Percentiles rank a stretch among this genome's conserved stretches.
Evolutionary conservation across 1,140 invertebrate species (phyloP).

Genomic region (Trachymyrmex cornetzi): DNA sequence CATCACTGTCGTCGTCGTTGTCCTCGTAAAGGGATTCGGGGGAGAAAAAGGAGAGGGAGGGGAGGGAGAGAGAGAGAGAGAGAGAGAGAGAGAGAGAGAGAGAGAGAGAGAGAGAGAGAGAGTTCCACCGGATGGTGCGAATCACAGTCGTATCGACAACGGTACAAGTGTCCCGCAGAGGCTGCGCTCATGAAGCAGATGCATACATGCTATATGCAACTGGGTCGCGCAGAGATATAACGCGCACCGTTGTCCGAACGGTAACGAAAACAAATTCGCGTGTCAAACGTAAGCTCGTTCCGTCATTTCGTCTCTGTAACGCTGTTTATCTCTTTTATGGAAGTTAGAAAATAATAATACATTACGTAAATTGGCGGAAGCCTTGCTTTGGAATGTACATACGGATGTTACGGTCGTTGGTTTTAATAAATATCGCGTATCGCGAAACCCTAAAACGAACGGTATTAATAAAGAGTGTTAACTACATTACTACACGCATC

Average conservation of each 20-base stretch:
- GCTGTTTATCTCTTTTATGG: neutral
- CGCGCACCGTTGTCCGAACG: conserved; percentile 11
- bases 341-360: conserved; percentile 32
- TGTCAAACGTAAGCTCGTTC: conserved; percentile 33
- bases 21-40: neutral
- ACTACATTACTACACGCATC: neutral
- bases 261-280: conserved; percentile 53
- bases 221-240: conserved; percentile 66
- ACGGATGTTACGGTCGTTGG: conserved; percentile 21
- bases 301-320: conserved; percentile 2
- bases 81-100: too few species aligned
- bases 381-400: neutral
- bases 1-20: neutral
- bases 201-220: conserved; percentile 64
- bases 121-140: conserved; percentile 49
- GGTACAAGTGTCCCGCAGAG: conserved; percentile 51
- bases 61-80: too few species aligned
- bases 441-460: neutral
- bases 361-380: conserved; percentile 8
- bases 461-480: conserved; percentile 29
- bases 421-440: conserved; percentile 4
- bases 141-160: conserved; percentile 63
- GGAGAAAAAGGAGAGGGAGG: neutral
- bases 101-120: neutral
- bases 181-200: conserved; percentile 51